Conservation (phyloP, 2,797 vertebrate species). For the Lutjanus argentimaculatus region DNA sequence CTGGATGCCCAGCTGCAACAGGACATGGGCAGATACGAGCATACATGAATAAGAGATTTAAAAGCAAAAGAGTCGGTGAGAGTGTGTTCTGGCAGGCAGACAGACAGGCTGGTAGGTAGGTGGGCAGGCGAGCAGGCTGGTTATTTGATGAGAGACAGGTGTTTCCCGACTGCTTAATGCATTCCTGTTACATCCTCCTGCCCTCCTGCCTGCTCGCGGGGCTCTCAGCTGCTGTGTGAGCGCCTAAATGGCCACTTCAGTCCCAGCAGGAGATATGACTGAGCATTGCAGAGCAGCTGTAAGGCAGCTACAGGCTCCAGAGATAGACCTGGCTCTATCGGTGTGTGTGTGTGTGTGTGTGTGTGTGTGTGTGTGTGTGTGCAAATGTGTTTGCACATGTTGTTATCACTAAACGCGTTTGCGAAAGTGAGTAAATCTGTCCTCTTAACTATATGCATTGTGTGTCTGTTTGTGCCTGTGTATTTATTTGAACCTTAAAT, state of each 20-base stretch:
- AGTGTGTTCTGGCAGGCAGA: slow-evolving; percentile 55
- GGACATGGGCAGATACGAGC: slow-evolving; percentile 34
- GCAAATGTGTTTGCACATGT: slow-evolving; percentile 11
- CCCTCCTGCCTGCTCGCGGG: slow-evolving; percentile 63
- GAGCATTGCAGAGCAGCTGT: slow-evolving; percentile 60
- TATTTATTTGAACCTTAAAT: neutral
- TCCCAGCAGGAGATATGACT: slow-evolving; percentile 74
- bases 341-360: slow-evolving; percentile 17
- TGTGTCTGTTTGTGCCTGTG: neutral
- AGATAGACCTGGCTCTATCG: slow-evolving; percentile 28
- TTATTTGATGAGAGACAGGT: slow-evolving; percentile 82
- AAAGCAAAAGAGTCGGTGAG: neutral
- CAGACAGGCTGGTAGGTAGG: slow-evolving; percentile 61
- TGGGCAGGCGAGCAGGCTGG: slow-evolving; percentile 57
- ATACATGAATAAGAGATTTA: slow-evolving; percentile 41
- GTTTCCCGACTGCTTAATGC: slow-evolving; percentile 78
- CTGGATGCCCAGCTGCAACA: slow-evolving; percentile 42
- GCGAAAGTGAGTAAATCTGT: neutral
- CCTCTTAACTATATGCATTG: neutral
- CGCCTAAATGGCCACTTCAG: slow-evolving; percentile 78
- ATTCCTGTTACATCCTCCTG: slow-evolving; percentile 77
- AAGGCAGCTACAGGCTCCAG: slow-evolving; percentile 45
- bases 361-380: slow-evolving; percentile 10
- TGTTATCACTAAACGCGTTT: slow-evolving; percentile 28
- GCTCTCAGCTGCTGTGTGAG: slow-evolving; percentile 66